Evolutionary conservation across 2,888 invertebrate genomes (phyloP), one percentile per base, ranked within the genome.

Genomic region (Nephrocerus scutellatus): DNA sequence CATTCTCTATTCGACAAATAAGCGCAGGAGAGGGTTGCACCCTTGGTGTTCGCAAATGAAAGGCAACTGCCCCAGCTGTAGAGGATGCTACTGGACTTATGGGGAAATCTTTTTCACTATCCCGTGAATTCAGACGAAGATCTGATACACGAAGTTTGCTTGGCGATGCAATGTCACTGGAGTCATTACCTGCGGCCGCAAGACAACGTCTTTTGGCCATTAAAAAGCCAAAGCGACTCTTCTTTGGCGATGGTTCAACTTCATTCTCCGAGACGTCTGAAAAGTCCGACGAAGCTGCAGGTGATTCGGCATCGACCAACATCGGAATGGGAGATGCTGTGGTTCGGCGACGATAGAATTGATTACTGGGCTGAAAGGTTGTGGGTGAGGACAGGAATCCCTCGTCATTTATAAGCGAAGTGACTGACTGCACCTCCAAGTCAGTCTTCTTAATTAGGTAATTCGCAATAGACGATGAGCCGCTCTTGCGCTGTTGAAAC

Each of bases 161-260:
- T 2, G 82, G 82, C 10, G 81, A 81, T 26, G 79, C 76, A 44
- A 77, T 76, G 43, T 74, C 73, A 13, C 68, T 57, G 6, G 58
- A 48, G n/a, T 62, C 58, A 31, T 53, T 57, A 3, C 46, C 44
- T n/a, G n/a, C n/a, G n/a, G n/a, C n/a, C 12, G 50, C 43, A 16
- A 70, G 55, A 21, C 66, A 63, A 32, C 72, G 67, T 26, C 73
- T 66, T 39, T 73, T 74, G 15, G 67, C 68, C n/a, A 74, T 63
- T 43, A 75, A 65, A 19, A 73, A 56, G 6, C 70, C 71, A 16
- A 68, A 53, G 14, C 68, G 61, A 40, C 64, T 77, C 61, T 84
- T 84, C 63, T 85, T 84, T n/a, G 82, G 80, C 5, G 81, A 79
- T 1, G 84, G 84, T 57, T 83, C 84, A 4, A 79, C 71, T 65